A percentile compares a stretch with the other conserved stretches of the same genome.
These are phyloP conservation scores for Tipula unca DNA, from an alignment of 2,888 invertebrate genomes.

Conservation along the genomic window DNA sequence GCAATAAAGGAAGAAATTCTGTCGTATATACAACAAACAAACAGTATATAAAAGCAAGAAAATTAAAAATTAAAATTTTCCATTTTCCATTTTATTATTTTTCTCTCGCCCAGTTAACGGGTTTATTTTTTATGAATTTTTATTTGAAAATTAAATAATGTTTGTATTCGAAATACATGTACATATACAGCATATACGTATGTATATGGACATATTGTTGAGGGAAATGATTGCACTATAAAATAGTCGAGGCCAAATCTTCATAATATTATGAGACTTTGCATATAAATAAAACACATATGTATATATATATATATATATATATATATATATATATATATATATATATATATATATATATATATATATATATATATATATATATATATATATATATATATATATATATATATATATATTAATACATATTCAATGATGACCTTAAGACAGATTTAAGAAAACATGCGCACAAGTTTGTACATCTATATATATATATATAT, in stretches of 20 bases:
- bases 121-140: neutral
- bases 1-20: too few relatives aligned
- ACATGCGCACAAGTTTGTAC: neutral
- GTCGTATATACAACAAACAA: neutral
- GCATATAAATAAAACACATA: neutral
- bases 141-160: neutral
- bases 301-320: too few relatives aligned
- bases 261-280: neutral
- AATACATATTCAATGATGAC: neutral
- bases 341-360: too few relatives aligned
- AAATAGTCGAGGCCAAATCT: neutral
- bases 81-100: neutral
- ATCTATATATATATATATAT: too few relatives aligned
- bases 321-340: too few relatives aligned
- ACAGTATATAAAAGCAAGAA: neutral
- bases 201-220: neutral
- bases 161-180: neutral
- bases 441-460: neutral
- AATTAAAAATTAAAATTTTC: slow-evolving; percentile 8
- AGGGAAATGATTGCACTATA: neutral
- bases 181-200: too few relatives aligned
- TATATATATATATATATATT: too few relatives aligned
- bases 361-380: too few relatives aligned
- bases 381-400: too few relatives aligned
- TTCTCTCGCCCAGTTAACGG: neutral